These are phyloP conservation scores for Oxyura jamaicensis DNA, from an alignment of 2,113 vertebrate genomes.

Conservation along the genomic window DNA sequence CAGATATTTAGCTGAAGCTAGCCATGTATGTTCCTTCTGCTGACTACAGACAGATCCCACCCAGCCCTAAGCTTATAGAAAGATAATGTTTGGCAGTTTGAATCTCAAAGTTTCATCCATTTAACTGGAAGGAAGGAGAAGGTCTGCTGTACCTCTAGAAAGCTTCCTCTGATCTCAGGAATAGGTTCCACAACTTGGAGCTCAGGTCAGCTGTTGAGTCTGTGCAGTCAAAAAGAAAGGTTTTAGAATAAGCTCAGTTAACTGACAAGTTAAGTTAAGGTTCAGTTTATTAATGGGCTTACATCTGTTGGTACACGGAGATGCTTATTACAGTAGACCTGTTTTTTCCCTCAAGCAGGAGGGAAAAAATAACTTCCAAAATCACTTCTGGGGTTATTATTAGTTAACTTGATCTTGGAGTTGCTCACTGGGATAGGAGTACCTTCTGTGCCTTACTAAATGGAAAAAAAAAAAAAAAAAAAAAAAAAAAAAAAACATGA, in stretches of 20 bases:
- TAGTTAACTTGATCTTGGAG: neutral
- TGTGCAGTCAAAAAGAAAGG: neutral
- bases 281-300: neutral
- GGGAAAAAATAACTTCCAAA: neutral
- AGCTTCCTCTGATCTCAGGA: neutral
- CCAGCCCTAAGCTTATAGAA: neutral
- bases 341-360: neutral
- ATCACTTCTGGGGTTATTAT: neutral
- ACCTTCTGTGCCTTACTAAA: neutral
- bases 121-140: neutral
- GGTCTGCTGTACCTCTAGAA: neutral
- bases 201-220: rapidly evolving
- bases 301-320: neutral
- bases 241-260: neutral
- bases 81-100: neutral
- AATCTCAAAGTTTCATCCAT: neutral
- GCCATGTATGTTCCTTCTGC: neutral
- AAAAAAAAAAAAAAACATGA: neutral
- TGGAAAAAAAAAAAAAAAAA: neutral
- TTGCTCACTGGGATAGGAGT: neutral
- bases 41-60: neutral
- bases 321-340: neutral
- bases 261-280: neutral
- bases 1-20: neutral
- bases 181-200: neutral